phyloP scores from a whole-genome alignment of 1,140 invertebrate species.

The Teleopsis dalmanni region DNA sequence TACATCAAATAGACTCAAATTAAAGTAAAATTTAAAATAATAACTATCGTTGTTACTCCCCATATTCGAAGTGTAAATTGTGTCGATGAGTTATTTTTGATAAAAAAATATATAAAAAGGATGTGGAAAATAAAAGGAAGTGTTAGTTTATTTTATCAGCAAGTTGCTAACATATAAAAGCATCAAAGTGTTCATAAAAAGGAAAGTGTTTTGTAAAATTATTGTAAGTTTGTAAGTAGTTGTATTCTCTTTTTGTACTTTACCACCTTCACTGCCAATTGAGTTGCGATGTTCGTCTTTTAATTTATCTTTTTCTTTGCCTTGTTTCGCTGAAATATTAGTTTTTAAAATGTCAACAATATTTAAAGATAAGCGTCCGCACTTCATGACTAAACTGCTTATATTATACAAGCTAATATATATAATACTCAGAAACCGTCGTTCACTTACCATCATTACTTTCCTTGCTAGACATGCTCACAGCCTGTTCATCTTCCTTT shows the following conservation, averaged over 20 bases:
- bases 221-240: background rate
- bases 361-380: background rate
- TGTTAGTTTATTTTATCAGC: too few relatives aligned
- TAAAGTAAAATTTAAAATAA: too few relatives aligned
- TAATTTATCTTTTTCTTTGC: constrained; percentile 47
- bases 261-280: constrained; percentile 37
- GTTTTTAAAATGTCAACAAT: background rate
- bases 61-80: too few relatives aligned
- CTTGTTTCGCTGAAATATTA: constrained; percentile 45
- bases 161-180: too few relatives aligned
- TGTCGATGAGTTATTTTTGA: too few relatives aligned
- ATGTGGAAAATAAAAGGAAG: too few relatives aligned
- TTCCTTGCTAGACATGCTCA: constrained; percentile 41
- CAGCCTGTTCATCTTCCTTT: constrained; percentile 50
- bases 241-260: constrained; percentile 27
- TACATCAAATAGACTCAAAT: too few relatives aligned
- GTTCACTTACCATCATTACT: constrained; percentile 35
- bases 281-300: constrained; percentile 38
- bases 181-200: too few relatives aligned
- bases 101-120: too few relatives aligned
- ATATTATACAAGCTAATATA: background rate
- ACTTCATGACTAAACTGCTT: background rate
- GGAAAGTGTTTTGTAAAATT: background rate
- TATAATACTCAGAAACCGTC: background rate
- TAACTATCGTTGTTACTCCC: too few relatives aligned